Conservation (phyloP, 1,140 invertebrate genomes). For the Hylaeus volcanicus region DNA sequence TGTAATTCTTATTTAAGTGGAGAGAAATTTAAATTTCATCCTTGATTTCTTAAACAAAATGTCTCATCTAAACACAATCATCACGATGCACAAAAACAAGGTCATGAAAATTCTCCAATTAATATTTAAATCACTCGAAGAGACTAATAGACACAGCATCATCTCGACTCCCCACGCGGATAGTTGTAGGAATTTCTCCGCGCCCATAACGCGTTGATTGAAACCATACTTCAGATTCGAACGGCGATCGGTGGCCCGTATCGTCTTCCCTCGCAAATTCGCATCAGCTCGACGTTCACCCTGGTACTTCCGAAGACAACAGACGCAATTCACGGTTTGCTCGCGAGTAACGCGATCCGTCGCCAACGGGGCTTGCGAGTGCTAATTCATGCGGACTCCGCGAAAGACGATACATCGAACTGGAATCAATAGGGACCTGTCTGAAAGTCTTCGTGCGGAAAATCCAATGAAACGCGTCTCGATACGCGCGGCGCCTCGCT, state of each 20-base stretch:
- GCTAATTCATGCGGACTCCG: slow-evolving; percentile 72
- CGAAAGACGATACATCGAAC: slow-evolving; percentile 68
- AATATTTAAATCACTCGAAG: too few relatives aligned
- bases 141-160: too few relatives aligned
- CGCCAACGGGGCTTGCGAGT: slow-evolving; percentile 48
- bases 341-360: slow-evolving; percentile 63
- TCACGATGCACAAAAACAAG: too few relatives aligned
- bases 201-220: slow-evolving; percentile 20
- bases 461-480: slow-evolving; percentile 74
- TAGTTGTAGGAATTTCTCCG: background rate
- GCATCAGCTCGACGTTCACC: background rate
- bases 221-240: slow-evolving; percentile 38
- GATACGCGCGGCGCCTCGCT: slow-evolving; percentile 72
- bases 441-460: slow-evolving; percentile 71
- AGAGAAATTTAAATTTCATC: too few relatives aligned
- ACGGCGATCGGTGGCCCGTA: slow-evolving; percentile 29
- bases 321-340: slow-evolving; percentile 59
- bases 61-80: too few relatives aligned
- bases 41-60: too few relatives aligned
- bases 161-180: too few relatives aligned
- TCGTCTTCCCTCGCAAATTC: slow-evolving; percentile 47
- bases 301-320: slow-evolving; percentile 47
- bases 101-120: too few relatives aligned
- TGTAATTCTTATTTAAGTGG: too few relatives aligned
- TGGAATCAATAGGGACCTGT: slow-evolving; percentile 73